Evolutionary conservation across 2,888 invertebrate genomes (phyloP).

Genomic region (Acheta domesticus): DNA sequence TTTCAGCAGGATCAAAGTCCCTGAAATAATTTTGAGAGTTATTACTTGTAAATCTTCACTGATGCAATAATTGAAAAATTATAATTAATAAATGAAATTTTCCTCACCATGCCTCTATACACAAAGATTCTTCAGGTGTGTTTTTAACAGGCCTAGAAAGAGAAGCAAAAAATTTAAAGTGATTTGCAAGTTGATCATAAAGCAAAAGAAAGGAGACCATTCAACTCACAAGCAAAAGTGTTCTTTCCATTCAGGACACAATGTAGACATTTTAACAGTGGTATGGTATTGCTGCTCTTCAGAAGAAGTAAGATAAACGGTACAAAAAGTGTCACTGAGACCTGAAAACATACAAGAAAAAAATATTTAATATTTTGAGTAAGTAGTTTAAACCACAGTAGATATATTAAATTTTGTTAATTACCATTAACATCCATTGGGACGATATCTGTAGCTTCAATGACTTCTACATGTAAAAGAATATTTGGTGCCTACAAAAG

Average conservation of each 20-base stretch:
- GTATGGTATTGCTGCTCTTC: constrained; percentile 79
- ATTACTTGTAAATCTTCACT: too few species aligned
- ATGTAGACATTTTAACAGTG: constrained; percentile 83
- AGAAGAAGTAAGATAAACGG: constrained; percentile 77
- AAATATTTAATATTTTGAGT: not conserved
- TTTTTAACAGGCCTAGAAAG: constrained; percentile 69
- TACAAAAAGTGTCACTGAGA: constrained; percentile 96
- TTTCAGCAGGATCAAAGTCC: constrained; percentile 90
- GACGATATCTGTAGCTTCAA: constrained; percentile 79
- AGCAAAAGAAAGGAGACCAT: not conserved
- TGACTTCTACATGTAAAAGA: constrained; percentile 78
- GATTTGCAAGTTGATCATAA: not conserved
- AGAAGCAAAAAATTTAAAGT: constrained; percentile 18
- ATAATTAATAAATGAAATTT: not conserved
- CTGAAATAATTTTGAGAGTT: constrained; percentile 44
- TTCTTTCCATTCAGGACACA: constrained; percentile 95
- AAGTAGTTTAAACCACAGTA: not conserved
- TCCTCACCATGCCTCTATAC: constrained; percentile 76
- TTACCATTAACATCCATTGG: constrained; percentile 78
- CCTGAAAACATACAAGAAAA: constrained; percentile 50
- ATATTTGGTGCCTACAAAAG: constrained; percentile 66
- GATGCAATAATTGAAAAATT: too few species aligned
- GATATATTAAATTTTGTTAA: not conserved
- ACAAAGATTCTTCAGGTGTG: constrained; percentile 68
- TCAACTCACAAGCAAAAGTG: constrained; percentile 90